Percentiles rank a stretch among this genome's conserved stretches.
These are phyloP conservation scores for Luscinia megarhynchos DNA, from an alignment of 2,797 vertebrate genomes.

Conservation along the genomic window DNA sequence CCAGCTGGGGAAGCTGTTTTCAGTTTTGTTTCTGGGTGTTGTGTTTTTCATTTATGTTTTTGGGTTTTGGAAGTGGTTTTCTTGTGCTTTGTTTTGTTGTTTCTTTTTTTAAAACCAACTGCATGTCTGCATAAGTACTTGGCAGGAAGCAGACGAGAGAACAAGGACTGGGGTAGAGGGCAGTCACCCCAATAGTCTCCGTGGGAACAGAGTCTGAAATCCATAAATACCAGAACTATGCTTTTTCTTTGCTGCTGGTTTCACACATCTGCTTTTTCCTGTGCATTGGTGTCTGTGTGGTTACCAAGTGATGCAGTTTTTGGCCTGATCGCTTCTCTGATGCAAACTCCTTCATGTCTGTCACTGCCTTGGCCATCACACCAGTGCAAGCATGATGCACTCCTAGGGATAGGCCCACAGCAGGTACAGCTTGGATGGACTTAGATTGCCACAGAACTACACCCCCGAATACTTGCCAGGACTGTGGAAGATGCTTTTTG, in stretches of 20 bases:
- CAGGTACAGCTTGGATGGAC: not conserved
- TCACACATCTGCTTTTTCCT: not conserved
- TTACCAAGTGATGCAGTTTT: not conserved
- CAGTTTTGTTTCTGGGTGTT: not conserved
- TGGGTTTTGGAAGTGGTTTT: not conserved
- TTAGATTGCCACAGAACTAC: not conserved
- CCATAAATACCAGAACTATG: not conserved
- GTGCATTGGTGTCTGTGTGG: not conserved
- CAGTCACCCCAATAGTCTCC: not conserved
- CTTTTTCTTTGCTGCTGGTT: not conserved
- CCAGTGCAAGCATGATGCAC: fast-evolving
- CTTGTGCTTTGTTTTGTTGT: not conserved
- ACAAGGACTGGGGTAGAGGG: not conserved
- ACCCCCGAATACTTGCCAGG: not conserved
- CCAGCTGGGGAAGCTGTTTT: not conserved
- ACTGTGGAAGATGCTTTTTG: not conserved
- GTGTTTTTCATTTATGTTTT: fast-evolving
- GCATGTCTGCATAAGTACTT: not conserved
- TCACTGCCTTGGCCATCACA: not conserved
- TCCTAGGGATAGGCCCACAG: not conserved
- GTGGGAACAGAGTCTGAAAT: not conserved
- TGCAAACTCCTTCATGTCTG: not conserved
- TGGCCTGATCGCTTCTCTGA: not conserved
- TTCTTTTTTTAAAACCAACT: not conserved
- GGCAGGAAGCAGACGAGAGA: not conserved